phyloP scores from a whole-genome alignment of 2,113 vertebrate species.

The Laterallus jamaicensis region DNA sequence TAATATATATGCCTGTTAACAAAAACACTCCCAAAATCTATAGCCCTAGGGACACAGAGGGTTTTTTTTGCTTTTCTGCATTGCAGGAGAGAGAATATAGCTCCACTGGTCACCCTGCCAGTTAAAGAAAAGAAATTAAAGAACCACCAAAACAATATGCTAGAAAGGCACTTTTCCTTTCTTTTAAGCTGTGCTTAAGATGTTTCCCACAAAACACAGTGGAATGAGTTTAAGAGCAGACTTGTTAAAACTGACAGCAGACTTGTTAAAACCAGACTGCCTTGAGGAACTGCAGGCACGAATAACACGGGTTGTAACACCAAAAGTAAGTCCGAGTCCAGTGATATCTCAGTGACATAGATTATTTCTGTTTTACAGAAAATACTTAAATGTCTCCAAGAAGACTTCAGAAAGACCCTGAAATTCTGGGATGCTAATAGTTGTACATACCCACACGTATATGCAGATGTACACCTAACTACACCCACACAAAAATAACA shows the following conservation, averaged over 20 bases:
- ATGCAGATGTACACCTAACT: not conserved
- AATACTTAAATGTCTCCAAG: not conserved
- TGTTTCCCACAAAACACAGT: slow-evolving; percentile 18
- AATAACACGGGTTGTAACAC: not conserved
- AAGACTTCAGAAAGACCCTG: not conserved
- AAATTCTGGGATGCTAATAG: not conserved
- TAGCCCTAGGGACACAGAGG: not conserved
- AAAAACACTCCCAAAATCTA: not conserved
- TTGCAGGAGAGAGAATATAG: not conserved
- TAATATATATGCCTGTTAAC: not conserved
- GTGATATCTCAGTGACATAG: not conserved
- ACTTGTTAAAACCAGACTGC: not conserved
- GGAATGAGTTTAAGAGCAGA: not conserved
- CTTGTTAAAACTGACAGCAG: too few species aligned
- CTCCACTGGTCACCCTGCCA: not conserved
- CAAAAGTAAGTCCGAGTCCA: not conserved
- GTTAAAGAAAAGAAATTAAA: not conserved
- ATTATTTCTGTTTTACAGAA: not conserved
- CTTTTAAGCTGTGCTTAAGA: not conserved
- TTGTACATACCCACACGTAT: not conserved
- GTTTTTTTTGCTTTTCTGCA: not conserved
- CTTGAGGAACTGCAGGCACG: not conserved
- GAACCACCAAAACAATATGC: not conserved
- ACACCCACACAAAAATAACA: not conserved
- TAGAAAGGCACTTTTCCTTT: not conserved